phyloP scores from a whole-genome alignment of 2,888 invertebrate species.

The Drosophila mercatorum region DNA sequence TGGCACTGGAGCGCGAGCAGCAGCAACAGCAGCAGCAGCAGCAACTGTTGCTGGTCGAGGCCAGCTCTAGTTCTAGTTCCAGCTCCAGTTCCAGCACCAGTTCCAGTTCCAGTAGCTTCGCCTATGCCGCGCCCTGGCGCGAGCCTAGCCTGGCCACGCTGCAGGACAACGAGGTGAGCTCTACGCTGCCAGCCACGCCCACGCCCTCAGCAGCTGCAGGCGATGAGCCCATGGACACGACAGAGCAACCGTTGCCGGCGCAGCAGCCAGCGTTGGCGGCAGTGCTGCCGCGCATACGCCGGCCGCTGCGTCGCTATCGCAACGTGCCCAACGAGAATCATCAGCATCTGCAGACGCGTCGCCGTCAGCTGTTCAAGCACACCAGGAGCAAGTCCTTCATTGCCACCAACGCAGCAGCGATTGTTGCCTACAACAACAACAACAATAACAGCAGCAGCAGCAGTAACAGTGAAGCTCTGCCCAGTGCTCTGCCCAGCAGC shows the following conservation, averaged over 20 bases:
- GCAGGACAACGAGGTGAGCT: conserved; percentile 69
- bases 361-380: conserved; percentile 58
- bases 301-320: conserved; percentile 70
- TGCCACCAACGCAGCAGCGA: conserved; percentile 41
- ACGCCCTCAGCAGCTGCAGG: not conserved
- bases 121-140: conserved; percentile 31
- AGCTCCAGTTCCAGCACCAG: conserved; percentile 12
- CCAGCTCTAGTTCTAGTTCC: conserved; percentile 35
- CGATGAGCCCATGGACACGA: not conserved
- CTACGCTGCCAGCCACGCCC: conserved; percentile 61
- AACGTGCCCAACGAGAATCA: conserved; percentile 82
- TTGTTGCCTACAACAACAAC: conserved; percentile 52
- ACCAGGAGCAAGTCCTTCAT: conserved; percentile 57
- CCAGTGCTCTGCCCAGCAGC: conserved; percentile 8
- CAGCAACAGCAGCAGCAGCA: conserved; percentile 64
- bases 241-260: not conserved
- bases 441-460: not conserved
- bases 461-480: conserved; percentile 1
- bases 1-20: conserved; percentile 70
- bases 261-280: conserved; percentile 2
- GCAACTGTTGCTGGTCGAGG: conserved; percentile 35
- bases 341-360: conserved; percentile 69
- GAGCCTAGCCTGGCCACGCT: conserved; percentile 40
- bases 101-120: conserved; percentile 5
- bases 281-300: conserved; percentile 22